Percentiles rank a stretch among this genome's conserved stretches.
These are phyloP conservation scores for Mycetomoellerius zeteki DNA, from an alignment of 1,140 invertebrate genomes.

Conservation along the genomic window DNA sequence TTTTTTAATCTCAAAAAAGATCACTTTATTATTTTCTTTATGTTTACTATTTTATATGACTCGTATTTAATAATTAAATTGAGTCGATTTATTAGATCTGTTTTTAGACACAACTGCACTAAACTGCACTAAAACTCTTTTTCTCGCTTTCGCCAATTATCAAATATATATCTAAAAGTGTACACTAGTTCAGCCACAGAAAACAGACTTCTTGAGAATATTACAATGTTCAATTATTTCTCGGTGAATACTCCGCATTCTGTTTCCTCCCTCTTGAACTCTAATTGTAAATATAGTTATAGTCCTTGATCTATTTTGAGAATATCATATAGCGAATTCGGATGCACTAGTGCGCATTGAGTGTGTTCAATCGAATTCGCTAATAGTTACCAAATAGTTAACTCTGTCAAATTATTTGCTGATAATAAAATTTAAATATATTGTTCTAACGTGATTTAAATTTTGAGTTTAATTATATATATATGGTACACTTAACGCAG, in stretches of 20 bases:
- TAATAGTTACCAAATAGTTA: background rate
- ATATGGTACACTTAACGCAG: too few species aligned
- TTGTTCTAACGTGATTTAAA: background rate
- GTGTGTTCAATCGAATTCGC: too few species aligned
- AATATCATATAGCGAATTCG: background rate
- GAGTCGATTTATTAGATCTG: background rate
- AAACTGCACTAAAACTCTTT: too few species aligned
- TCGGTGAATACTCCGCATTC: background rate
- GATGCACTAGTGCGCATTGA: too few species aligned
- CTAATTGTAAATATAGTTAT: background rate
- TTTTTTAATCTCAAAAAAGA: background rate
- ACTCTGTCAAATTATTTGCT: background rate
- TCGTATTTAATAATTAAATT: slow-evolving; percentile 11
- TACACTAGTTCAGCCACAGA: too few species aligned
- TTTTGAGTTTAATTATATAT: slow-evolving; percentile 4
- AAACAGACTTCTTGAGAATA: background rate
- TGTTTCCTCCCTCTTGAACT: background rate
- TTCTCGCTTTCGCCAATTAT: too few species aligned
- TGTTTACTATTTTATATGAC: background rate
- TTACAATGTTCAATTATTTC: background rate
- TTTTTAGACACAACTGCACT: too few species aligned
- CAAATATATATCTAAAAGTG: too few species aligned
- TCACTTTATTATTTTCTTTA: background rate
- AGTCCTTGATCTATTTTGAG: background rate
- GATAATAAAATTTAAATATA: too few species aligned